These are phyloP conservation scores for Poeciliopsis retropinna DNA, from an alignment of 2,113 vertebrate species.

Conservation along the genomic window DNA sequence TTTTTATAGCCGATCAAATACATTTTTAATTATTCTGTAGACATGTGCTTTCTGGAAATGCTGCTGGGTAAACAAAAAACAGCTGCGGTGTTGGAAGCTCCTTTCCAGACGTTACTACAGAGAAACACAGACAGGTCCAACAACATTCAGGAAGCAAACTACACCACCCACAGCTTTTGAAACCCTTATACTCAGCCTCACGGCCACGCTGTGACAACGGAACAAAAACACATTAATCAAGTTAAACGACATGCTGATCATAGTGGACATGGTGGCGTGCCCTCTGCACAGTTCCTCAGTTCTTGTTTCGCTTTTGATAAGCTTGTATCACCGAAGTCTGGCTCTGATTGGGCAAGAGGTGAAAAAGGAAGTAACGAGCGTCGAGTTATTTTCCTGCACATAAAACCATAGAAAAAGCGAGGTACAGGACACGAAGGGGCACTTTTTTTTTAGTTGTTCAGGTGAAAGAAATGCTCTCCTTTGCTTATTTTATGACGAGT, in stretches of 20 bases:
- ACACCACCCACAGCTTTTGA: not conserved
- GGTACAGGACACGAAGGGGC: not conserved
- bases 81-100: not conserved
- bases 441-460: too few relatives aligned
- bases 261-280: not conserved
- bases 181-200: not conserved
- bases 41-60: too few relatives aligned
- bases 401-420: not conserved
- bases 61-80: not conserved
- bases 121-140: not conserved
- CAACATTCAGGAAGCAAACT: not conserved
- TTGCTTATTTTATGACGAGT: not conserved
- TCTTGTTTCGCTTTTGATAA: not conserved
- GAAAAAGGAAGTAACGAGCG: slow-evolving; percentile 46
- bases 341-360: slow-evolving; percentile 33
- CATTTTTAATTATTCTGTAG: not conserved
- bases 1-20: not conserved
- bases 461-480: too few relatives aligned
- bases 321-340: not conserved
- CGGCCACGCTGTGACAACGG: not conserved
- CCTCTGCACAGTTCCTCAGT: too few relatives aligned
- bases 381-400: not conserved
- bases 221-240: not conserved
- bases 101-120: not conserved
- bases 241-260: not conserved